phyloP scores from a whole-genome alignment of 2,888 invertebrate genomes.

The Agrenia bidenticulata region DNA sequence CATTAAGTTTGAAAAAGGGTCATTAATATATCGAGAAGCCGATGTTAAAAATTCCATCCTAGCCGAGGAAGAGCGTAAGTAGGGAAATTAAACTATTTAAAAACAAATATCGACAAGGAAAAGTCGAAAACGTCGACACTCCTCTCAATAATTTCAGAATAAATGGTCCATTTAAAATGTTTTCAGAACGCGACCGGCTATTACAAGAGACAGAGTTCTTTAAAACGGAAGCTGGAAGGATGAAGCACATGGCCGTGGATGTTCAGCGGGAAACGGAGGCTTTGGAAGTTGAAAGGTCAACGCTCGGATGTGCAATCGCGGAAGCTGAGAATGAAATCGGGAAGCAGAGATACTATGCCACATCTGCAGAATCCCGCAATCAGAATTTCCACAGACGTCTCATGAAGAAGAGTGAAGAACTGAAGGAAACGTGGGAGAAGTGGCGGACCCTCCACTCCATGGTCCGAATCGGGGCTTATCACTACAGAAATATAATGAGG shows the following conservation, averaged over 20 bases:
- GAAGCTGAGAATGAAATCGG: conserved; percentile 43
- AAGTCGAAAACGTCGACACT: too few relatives aligned
- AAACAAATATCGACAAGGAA: too few relatives aligned
- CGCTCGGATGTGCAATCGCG: conserved; percentile 40
- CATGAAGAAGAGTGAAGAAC: conserved; percentile 28
- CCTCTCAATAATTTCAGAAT: too few relatives aligned
- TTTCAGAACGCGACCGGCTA: not conserved
- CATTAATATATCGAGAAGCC: conserved; percentile 29
- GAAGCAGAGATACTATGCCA: conserved; percentile 41
- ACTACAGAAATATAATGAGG: conserved; percentile 41
- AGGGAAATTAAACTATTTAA: too few relatives aligned
- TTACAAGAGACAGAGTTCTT: conserved; percentile 28
- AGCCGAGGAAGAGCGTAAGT: conserved; percentile 1
- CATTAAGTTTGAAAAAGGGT: conserved; percentile 35
- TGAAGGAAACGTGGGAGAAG: conserved; percentile 37
- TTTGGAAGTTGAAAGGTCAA: conserved; percentile 45
- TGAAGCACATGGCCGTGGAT: conserved; percentile 43
- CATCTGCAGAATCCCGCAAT: conserved; percentile 35
- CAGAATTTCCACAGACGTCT: conserved; percentile 32
- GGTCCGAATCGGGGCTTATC: conserved; percentile 48
- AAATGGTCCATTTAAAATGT: too few relatives aligned
- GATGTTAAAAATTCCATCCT: conserved; percentile 30
- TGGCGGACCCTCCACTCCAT: conserved; percentile 48
- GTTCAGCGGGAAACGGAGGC: conserved; percentile 38
- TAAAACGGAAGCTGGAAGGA: conserved; percentile 36